These are phyloP conservation scores for Philotrypesis tridentata DNA, from an alignment of 1,140 invertebrate genomes.

Conservation along the genomic window DNA sequence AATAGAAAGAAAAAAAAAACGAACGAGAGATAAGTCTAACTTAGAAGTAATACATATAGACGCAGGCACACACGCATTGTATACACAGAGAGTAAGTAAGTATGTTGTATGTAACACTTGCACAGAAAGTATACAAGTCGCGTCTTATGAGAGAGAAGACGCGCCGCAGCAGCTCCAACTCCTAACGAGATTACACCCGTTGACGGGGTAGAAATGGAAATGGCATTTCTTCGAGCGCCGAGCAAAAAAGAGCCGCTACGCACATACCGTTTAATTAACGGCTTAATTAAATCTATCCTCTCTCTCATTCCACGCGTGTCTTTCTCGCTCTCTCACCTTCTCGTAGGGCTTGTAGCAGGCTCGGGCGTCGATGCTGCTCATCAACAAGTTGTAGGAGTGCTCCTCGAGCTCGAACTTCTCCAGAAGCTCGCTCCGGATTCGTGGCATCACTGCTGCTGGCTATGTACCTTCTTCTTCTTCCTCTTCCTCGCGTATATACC, in stretches of 20 bases:
- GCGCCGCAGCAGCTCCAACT: not conserved
- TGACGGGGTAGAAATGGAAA: constrained; percentile 29
- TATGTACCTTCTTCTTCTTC: not conserved
- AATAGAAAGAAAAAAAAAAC: not conserved
- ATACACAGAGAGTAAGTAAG: not conserved
- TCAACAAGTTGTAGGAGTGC: constrained; percentile 66
- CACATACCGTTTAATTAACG: constrained; percentile 18
- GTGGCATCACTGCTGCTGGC: constrained; percentile 29
- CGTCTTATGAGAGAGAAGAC: too few relatives aligned
- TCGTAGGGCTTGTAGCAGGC: constrained; percentile 74
- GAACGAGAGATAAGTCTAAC: not conserved
- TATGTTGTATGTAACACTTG: too few relatives aligned
- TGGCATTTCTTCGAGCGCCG: constrained; percentile 4
- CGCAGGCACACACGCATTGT: not conserved
- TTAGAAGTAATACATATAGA: too few relatives aligned
- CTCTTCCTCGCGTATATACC: not conserved
- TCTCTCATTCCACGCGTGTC: not conserved
- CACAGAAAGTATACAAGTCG: too few relatives aligned
- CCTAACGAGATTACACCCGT: not conserved
- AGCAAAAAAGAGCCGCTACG: not conserved
- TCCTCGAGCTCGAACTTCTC: constrained; percentile 65
- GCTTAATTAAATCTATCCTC: constrained; percentile 5
- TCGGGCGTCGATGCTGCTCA: constrained; percentile 73
- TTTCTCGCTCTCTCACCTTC: constrained; percentile 66
- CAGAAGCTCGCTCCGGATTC: constrained; percentile 60